phyloP scores from a whole-genome alignment of 1,140 invertebrate species.

The Drosophila athabasca region DNA sequence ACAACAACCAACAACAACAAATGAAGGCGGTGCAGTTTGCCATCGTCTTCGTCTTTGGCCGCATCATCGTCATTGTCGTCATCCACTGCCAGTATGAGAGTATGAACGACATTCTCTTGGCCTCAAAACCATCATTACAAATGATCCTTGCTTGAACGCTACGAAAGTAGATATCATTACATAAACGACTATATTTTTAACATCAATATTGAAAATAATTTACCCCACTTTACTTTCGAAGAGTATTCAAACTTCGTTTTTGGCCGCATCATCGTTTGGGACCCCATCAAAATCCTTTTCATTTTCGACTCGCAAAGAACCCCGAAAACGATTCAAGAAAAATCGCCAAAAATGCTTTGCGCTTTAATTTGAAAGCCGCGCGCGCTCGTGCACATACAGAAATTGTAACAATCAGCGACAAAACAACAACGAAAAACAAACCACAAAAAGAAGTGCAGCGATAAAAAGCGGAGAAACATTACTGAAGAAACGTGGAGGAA shows the following conservation, averaged over 20 bases:
- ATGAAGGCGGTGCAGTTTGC: conserved; percentile 13
- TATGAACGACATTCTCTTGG: background rate
- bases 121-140: too few species aligned
- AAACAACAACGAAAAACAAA: conserved; percentile 22
- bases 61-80: conserved; percentile 22
- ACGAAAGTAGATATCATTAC: too few species aligned
- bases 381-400: conserved; percentile 63
- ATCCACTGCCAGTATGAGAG: background rate
- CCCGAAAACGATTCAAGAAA: conserved; percentile 14
- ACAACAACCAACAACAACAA: conserved; percentile 8
- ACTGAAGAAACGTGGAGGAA: conserved; percentile 33
- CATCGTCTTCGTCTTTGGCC: conserved; percentile 17
- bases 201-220: too few species aligned
- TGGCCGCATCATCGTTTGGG: background rate
- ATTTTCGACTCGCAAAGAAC: conserved; percentile 8
- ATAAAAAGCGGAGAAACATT: conserved; percentile 50
- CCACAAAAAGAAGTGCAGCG: conserved; percentile 51
- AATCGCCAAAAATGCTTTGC: conserved; percentile 45
- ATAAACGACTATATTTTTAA: too few species aligned
- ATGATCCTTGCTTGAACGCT: too few species aligned
- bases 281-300: conserved; percentile 2
- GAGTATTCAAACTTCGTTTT: background rate
- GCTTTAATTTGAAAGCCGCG: conserved; percentile 56
- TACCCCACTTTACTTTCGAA: too few species aligned
- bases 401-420: conserved; percentile 79